Percentiles rank a stretch among this genome's conserved stretches.
Conservation (phyloP, 2,888 invertebrate species). For the Heliconius erato region DNA sequence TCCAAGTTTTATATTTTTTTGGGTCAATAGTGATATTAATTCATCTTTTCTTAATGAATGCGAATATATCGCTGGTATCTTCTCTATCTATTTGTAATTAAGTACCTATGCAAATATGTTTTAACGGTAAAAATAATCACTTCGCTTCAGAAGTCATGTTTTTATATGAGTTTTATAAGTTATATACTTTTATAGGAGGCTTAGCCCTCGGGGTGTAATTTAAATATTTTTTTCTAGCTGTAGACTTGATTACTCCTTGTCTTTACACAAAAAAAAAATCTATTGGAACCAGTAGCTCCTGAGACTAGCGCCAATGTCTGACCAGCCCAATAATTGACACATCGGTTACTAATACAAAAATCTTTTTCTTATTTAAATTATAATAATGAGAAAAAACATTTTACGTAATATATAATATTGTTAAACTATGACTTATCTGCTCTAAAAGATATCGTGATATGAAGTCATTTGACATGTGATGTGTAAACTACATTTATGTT, state of each 20-base stretch:
- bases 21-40: conserved; percentile 22
- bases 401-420: not conserved
- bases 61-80: conserved; percentile 12
- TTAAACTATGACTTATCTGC: not conserved
- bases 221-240: not conserved
- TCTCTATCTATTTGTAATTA: conserved; percentile 18
- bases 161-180: not conserved
- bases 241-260: too few relatives aligned
- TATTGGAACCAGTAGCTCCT: not conserved
- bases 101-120: conserved; percentile 1
- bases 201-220: not conserved
- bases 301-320: not conserved
- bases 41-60: conserved; percentile 28
- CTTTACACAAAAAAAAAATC: not conserved
- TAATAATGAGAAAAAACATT: not conserved
- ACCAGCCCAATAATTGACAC: too few relatives aligned
- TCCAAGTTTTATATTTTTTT: conserved; percentile 17
- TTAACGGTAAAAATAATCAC: conserved; percentile 4
- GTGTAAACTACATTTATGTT: conserved; percentile 31
- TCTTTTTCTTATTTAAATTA: not conserved
- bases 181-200: not conserved
- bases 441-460: conserved; percentile 11
- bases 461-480: conserved; percentile 37
- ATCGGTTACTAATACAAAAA: not conserved
- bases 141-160: not conserved